Evolutionary conservation across 2,113 vertebrate genomes (phyloP).

Genomic region (Guaruba guarouba): DNA sequence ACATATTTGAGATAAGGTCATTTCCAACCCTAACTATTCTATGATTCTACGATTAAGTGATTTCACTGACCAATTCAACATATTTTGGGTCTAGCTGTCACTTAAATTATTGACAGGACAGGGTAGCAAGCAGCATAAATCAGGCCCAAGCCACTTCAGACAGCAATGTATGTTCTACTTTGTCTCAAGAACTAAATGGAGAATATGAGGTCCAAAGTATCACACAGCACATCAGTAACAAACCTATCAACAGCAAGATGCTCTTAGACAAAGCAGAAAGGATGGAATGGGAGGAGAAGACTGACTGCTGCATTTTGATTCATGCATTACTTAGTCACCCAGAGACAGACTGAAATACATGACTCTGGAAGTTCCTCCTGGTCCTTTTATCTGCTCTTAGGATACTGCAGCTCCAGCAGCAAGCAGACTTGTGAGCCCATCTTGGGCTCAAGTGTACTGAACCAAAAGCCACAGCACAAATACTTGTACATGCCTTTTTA

Average conservation of each 20-base stretch:
- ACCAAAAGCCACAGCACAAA: background rate
- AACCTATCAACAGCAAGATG: accelerated
- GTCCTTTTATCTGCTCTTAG: background rate
- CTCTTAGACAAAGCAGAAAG: background rate
- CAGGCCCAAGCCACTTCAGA: background rate
- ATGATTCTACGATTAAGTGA: background rate
- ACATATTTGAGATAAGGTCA: background rate
- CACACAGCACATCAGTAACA: background rate
- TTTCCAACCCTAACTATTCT: no score
- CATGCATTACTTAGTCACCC: background rate
- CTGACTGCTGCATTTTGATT: background rate
- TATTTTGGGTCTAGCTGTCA: background rate
- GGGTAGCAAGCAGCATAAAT: background rate
- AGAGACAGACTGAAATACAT: background rate
- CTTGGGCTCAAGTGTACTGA: background rate
- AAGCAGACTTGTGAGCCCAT: background rate
- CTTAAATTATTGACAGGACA: background rate
- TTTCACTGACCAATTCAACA: background rate
- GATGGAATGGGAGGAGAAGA: background rate
- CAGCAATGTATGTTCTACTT: background rate
- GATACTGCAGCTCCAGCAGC: background rate
- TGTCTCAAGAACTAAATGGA: background rate
- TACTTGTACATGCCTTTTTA: background rate
- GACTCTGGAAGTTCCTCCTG: background rate
- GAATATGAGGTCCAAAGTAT: background rate